Conservation (phyloP, 2,797 vertebrate genomes). For the Xiphophorus birchmanni region DNA sequence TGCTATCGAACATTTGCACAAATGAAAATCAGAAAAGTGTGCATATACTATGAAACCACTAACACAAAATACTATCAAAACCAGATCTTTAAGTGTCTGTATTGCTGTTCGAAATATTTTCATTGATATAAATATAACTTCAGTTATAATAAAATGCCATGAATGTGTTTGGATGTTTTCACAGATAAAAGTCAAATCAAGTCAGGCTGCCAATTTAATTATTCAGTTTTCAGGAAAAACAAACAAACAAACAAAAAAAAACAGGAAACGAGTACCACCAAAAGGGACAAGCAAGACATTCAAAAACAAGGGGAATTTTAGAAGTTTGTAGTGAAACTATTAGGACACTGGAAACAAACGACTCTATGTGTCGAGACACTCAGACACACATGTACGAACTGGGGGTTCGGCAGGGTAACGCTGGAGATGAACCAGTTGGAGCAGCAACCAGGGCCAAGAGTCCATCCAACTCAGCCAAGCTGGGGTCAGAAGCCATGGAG, state of each 20-base stretch:
- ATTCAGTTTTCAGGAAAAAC: neutral
- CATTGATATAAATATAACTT: neutral
- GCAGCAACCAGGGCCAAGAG: conserved; percentile 62
- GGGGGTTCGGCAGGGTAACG: conserved; percentile 17
- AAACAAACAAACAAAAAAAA: neutral
- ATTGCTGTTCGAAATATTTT: neutral
- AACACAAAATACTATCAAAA: neutral
- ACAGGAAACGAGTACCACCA: conserved; percentile 43
- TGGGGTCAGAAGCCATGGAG: conserved; percentile 65
- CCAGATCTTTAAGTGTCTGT: neutral
- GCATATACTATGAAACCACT: neutral
- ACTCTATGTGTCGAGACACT: conserved; percentile 11
- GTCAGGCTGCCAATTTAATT: neutral
- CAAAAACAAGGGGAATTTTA: conserved; percentile 28
- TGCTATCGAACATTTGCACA: neutral
- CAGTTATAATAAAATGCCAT: neutral
- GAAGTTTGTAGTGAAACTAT: neutral
- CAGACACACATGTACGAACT: conserved; percentile 17
- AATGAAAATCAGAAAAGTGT: neutral
- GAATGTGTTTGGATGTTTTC: neutral
- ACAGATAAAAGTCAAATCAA: neutral
- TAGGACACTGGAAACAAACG: conserved; percentile 16
- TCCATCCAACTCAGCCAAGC: conserved; percentile 61
- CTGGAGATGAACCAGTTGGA: conserved; percentile 61
- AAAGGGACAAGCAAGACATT: conserved; percentile 33